phyloP scores from a whole-genome alignment of 2,113 vertebrate genomes.

The Ptyas mucosa region DNA sequence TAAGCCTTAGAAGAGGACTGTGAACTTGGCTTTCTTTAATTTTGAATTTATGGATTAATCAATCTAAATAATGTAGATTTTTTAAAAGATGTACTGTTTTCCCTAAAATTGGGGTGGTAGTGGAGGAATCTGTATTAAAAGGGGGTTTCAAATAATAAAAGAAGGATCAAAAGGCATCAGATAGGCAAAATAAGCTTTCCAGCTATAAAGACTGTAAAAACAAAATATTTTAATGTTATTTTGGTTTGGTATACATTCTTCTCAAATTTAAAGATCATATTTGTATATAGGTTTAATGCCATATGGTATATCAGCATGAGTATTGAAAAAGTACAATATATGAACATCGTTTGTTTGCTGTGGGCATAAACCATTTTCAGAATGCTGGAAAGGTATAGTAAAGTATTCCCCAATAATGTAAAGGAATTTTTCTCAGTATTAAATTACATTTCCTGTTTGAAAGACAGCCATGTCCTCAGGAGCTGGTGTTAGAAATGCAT shows the following conservation, averaged over 20 bases:
- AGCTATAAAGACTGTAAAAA: constrained; percentile 36
- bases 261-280: constrained; percentile 44
- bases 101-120: background rate
- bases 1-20: background rate
- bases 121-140: background rate
- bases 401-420: constrained; percentile 59
- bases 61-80: background rate
- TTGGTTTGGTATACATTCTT: constrained; percentile 41
- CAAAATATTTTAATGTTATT: constrained; percentile 10
- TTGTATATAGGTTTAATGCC: constrained; percentile 48
- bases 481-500: constrained; percentile 47
- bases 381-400: constrained; percentile 59
- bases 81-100: background rate
- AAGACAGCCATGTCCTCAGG: constrained; percentile 50
- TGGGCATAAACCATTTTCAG: constrained; percentile 54
- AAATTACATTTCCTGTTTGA: constrained; percentile 45
- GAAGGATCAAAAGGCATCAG: fast-evolving
- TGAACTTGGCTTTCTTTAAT: background rate
- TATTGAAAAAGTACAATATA: constrained; percentile 59
- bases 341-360: constrained; percentile 58
- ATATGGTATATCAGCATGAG: constrained; percentile 49
- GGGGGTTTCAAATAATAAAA: background rate
- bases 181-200: constrained; percentile 10
- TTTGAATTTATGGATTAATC: background rate
- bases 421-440: constrained; percentile 57